Evolutionary conservation across 1,140 invertebrate genomes (phyloP).

Genomic region (Lethrus apterus): DNA sequence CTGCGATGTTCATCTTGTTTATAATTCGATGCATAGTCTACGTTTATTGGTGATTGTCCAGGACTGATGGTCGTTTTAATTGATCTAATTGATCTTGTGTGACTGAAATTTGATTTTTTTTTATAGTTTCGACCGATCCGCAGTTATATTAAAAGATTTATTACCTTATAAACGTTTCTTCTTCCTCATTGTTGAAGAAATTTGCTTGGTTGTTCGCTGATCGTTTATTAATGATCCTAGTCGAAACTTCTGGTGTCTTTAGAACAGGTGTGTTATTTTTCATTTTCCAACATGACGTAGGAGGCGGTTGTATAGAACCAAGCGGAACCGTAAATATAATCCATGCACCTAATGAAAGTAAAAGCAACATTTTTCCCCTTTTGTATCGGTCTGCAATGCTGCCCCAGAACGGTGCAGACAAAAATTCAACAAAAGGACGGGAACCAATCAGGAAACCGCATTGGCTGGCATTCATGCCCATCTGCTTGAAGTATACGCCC

Average conservation of each 20-base stretch:
- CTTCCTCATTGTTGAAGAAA: neutral
- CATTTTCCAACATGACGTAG: conserved; percentile 74
- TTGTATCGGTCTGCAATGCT: conserved; percentile 87
- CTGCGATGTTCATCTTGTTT: conserved; percentile 62
- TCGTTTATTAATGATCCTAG: conserved; percentile 36
- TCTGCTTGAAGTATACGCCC: conserved; percentile 98
- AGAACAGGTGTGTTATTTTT: conserved; percentile 60
- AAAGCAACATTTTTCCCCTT: conserved; percentile 77
- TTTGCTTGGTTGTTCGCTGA: conserved; percentile 22
- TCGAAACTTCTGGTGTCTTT: conserved; percentile 40
- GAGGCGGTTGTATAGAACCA: conserved; percentile 89
- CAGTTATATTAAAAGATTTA: neutral
- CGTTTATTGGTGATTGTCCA: conserved; percentile 67
- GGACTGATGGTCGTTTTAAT: conserved; percentile 40
- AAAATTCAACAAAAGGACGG: conserved; percentile 93
- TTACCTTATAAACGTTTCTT: neutral
- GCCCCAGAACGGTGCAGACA: conserved; percentile 97
- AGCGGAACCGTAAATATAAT: conserved; percentile 93
- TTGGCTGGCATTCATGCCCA: conserved; percentile 95
- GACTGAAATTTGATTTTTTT: conserved; percentile 22
- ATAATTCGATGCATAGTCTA: conserved; percentile 77
- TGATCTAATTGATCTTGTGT: conserved; percentile 24
- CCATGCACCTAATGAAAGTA: conserved; percentile 91
- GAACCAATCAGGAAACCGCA: conserved; percentile 87
- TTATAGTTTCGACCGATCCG: too few species aligned